Conservation (phyloP, 2,113 vertebrate species). For the Amblyornis subalaris region DNA sequence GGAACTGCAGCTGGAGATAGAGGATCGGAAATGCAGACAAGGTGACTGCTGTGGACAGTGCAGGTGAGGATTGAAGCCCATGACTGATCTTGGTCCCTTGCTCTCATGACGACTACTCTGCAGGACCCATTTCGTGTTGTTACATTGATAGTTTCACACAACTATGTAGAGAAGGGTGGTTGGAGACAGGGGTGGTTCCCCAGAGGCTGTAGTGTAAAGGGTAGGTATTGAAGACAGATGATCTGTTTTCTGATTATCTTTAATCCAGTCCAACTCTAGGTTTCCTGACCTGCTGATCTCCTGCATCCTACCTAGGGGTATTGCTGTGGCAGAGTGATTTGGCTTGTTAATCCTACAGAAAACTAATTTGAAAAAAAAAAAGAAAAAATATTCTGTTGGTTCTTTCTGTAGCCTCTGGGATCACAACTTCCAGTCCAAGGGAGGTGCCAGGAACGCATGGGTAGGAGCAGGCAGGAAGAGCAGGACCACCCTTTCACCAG, state of each 20-base stretch:
- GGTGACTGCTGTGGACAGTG: background rate
- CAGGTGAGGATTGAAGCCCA: rapidly evolving
- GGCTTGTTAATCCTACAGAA: background rate
- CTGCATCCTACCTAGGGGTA: rapidly evolving
- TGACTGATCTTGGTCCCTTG: background rate
- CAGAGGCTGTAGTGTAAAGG: background rate
- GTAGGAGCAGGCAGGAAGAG: conserved; percentile 25
- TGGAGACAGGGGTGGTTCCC: background rate
- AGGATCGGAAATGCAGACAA: background rate
- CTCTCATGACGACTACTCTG: background rate
- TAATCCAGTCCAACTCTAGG: background rate
- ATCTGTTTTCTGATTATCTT: background rate
- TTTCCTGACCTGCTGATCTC: background rate
- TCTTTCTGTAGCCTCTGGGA: background rate
- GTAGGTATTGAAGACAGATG: background rate
- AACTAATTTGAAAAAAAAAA: background rate
- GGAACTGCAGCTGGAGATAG: background rate
- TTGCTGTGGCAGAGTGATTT: background rate
- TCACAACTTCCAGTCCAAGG: background rate
- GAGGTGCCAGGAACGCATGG: background rate
- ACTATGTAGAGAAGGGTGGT: background rate
- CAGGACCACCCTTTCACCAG: conserved; percentile 19
- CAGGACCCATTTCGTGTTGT: background rate
- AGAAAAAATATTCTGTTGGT: rapidly evolving
- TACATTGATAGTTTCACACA: background rate